Evolutionary conservation across 2,888 invertebrate genomes (phyloP).

Genomic region (Mythimna vitellina): DNA sequence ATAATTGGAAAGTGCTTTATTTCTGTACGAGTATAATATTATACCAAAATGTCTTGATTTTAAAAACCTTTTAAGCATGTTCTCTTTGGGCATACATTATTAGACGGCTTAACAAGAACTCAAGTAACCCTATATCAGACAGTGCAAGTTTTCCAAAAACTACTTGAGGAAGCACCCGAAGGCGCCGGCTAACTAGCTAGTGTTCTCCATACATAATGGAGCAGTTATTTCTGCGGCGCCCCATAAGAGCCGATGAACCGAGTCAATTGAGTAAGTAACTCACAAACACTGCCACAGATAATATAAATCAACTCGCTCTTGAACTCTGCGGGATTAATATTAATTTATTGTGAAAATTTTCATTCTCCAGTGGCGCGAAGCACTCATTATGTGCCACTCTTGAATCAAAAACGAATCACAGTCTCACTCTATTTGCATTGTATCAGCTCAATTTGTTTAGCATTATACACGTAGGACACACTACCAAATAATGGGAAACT

Average conservation of each 20-base stretch:
- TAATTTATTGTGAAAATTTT: constrained; percentile 52
- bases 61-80: not conserved
- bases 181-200: constrained; percentile 21
- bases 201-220: constrained; percentile 44
- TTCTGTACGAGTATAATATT: no score
- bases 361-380: constrained; percentile 29
- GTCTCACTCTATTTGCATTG: no score
- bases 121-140: not conserved
- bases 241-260: constrained; percentile 50
- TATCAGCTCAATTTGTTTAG: no score
- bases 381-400: constrained; percentile 16
- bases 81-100: not conserved
- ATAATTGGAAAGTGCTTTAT: not conserved
- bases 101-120: not conserved
- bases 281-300: constrained; percentile 40
- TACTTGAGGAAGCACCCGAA: not conserved
- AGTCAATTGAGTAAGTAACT: constrained; percentile 60
- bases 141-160: not conserved
- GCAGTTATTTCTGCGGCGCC: constrained; percentile 37
- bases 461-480: no score
- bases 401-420: not conserved
- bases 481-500: no score
- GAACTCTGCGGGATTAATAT: constrained; percentile 50
- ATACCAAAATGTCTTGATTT: not conserved
- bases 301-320: constrained; percentile 47